Base-by-base conservation (phyloP, 2,888 invertebrate species). In the Clitarchus hookeri region DNA sequence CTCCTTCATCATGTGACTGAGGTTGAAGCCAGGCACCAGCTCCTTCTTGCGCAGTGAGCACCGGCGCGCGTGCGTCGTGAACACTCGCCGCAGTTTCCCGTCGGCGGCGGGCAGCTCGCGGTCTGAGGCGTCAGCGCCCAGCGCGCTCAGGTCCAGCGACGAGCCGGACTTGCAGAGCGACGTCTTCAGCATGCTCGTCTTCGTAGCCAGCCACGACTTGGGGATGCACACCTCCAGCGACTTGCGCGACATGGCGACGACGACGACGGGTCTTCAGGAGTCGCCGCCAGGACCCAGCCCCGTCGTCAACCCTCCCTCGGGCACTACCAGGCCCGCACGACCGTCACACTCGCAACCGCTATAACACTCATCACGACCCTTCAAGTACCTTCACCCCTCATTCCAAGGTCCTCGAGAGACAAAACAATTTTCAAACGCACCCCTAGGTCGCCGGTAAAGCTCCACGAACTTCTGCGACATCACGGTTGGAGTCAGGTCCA, bases 1-100 rank as follows among this genome's bases (percentile, higher is more conserved):
- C 87, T 91, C 91, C 89, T 91, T 91, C 90, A 91, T 90, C 89
- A 91, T 90, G 48, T 90, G 89, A 53, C 89, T 89, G 85, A 91
- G 89, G 87, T 90, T 90, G 88, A 91, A 91, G 0, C 89, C 90
- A 8, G 90, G 89, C 25, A 89, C 89, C 80, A 87, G 85, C 84
- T 88, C 88, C 86, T 88, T 90, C 88, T 88, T 89, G 85, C 88
- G 88, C 86, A 90, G 89, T 13, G 87, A 85, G 82, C 89, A 87
- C 9, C 88, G 86, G 8, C 88, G 78, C 16, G 90, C 90, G 85
- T 91, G 91, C 25, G 91, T 89, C 6, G 91, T 91, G 88, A 91
- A 90, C 80, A 91, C 91, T 65, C 91, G 88, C 44, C 91, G 89
- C 84, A 91, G 88, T 84, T 90, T 90, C n/a, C 91, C 90, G 13